A percentile compares a stretch with the other conserved stretches of the same genome.
Evolutionary conservation across 1,140 invertebrate genomes (phyloP).

Genomic region (Acyrthosiphon pisum): DNA sequence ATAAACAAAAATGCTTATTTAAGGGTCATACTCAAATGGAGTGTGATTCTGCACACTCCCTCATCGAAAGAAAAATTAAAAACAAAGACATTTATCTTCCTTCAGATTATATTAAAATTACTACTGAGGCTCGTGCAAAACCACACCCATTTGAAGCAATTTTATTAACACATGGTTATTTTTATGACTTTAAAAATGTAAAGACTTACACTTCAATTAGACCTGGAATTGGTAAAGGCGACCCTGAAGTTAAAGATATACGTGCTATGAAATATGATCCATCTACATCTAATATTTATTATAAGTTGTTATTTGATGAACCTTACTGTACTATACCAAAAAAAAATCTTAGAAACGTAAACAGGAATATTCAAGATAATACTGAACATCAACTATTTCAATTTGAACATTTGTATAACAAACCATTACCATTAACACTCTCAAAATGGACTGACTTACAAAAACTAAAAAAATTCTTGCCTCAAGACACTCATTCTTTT

Average conservation of each 20-base stretch:
- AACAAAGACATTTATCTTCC: not conserved
- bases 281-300: not conserved
- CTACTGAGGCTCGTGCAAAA: not conserved
- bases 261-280: not conserved
- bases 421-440: no score
- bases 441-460: no score
- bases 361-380: no score
- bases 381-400: no score
- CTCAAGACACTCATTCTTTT: no score
- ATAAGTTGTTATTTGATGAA: not conserved
- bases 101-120: not conserved
- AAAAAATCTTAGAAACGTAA: no score
- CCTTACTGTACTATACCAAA: not conserved
- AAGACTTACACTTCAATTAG: not conserved
- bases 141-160: not conserved
- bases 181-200: not conserved
- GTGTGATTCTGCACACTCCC: no score
- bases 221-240: not conserved
- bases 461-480: no score
- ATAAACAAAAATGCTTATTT: constrained; percentile 40
- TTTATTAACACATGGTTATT: not conserved
- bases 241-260: not conserved
- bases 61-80: no score
- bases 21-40: no score
- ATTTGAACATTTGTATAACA: no score